Conservation (phyloP, 2,888 invertebrate species). For the Platycnemis pennipes region DNA sequence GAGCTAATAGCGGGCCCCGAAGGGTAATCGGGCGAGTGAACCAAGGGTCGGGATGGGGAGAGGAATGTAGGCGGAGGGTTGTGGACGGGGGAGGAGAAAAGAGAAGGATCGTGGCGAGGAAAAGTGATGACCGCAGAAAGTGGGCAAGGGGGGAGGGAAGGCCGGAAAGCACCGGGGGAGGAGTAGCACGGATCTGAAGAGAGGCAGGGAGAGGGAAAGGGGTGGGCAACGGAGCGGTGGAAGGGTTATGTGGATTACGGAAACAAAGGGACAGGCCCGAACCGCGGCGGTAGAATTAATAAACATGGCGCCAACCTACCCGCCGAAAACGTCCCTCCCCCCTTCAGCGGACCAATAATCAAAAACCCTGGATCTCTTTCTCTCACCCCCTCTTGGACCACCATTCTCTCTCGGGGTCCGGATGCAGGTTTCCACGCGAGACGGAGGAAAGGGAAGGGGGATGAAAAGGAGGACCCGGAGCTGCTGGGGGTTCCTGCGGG, state of each 20-base stretch:
- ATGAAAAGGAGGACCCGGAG: neutral
- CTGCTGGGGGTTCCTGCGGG: neutral
- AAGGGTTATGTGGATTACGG: constrained; percentile 10
- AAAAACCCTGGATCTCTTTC: constrained; percentile 27
- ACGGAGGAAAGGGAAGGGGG: neutral
- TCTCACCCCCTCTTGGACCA: neutral
- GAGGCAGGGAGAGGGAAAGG: neutral
- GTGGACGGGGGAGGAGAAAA: neutral
- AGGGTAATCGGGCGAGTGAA: constrained; percentile 20
- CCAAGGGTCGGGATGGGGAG: neutral
- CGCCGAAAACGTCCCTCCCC: neutral
- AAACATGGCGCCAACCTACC: constrained; percentile 30
- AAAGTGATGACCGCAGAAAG: neutral
- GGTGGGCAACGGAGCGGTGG: neutral
- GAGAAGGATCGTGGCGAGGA: neutral
- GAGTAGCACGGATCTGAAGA: neutral
- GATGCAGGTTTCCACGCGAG: neutral
- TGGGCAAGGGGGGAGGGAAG: neutral
- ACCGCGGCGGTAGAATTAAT: constrained; percentile 50
- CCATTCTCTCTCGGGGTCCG: constrained; percentile 28
- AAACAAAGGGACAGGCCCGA: constrained; percentile 50
- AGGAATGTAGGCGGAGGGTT: neutral
- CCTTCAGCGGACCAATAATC: constrained; percentile 47
- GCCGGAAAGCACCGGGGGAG: neutral
- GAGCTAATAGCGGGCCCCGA: neutral